These are phyloP conservation scores for Pseudocheirus occidentalis DNA, from an alignment of 2,797 vertebrate genomes.

Conservation along the genomic window DNA sequence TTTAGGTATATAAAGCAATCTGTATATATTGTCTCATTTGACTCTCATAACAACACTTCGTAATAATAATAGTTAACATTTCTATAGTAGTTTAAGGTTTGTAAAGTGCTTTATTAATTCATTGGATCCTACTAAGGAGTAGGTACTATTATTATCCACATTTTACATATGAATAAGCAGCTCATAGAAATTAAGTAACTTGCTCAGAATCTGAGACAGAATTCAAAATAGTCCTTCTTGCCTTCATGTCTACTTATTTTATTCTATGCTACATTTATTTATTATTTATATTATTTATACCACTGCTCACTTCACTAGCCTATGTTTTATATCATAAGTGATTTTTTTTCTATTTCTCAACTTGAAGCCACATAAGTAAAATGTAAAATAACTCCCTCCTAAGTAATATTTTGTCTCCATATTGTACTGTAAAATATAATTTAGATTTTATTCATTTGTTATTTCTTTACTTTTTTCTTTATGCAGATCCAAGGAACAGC, in stretches of 20 bases:
- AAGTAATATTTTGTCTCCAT: slow-evolving; percentile 27
- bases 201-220: neutral
- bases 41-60: neutral
- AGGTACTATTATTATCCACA: neutral
- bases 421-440: slow-evolving; percentile 24
- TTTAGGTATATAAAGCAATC: neutral
- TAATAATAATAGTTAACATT: neutral
- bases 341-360: slow-evolving; percentile 3
- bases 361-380: slow-evolving; percentile 12
- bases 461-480: slow-evolving; percentile 54
- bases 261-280: neutral
- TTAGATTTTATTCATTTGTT: neutral
- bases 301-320: neutral
- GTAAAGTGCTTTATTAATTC: neutral
- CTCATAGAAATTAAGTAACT: neutral
- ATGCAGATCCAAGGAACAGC: slow-evolving; percentile 86
- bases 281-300: neutral
- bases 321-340: neutral
- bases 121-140: neutral
- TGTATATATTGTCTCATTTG: neutral
- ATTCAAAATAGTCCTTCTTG: neutral
- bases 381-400: neutral
- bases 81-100: neutral
- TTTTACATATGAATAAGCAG: neutral
- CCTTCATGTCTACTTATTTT: neutral